Evolutionary conservation across 2,888 invertebrate genomes (phyloP), one percentile per base, ranked within the genome.

Genomic region (Erebia palarica): DNA sequence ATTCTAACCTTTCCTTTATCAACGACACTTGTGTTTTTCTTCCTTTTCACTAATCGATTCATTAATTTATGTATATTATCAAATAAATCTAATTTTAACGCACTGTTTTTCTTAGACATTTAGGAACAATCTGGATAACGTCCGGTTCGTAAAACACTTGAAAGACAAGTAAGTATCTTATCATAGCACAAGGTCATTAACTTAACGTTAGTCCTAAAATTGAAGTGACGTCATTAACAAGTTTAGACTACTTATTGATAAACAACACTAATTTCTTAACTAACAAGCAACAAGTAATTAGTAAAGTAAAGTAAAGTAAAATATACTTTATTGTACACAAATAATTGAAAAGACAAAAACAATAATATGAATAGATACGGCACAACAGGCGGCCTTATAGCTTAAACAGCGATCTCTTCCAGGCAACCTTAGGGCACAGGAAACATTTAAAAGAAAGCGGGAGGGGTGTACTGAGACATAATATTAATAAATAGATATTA

Each of bases 171-270:
- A 63, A 11, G 18, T 1, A 7, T 18, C 11, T 61, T 18, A 9
- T 55, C 10, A 55, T 58, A 58, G 7, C 47, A 18, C 63, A 63
- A 63, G 63, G 63, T 63, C 61, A 18, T 61, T 63, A 61, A 47
- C 44, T 21, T 47, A 47, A 49, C 21, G 63, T 36, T 1, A 36
- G 36, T 63, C 21, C 47, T 49, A 21, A 63, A 36, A 60, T 36
- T 42, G 60, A 61, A 1, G 61, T n/a, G 18, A 18, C 63, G 47
- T 61, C 14, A 47, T 47, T 3, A 49, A 21, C 49, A 49, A 49
- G 4, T 21, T 63, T 49, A 21, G 63, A 49, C 13, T 61, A n/a
- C n/a, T n/a, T n/a, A 47, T 44, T 7, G 21, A 61, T 61, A 61
- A 61, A 61, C 47, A 47, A 47, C n/a, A n/a, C n/a, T 49, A 21